Conservation (phyloP, 2,113 vertebrate species). For the Hippotragus niger region DNA sequence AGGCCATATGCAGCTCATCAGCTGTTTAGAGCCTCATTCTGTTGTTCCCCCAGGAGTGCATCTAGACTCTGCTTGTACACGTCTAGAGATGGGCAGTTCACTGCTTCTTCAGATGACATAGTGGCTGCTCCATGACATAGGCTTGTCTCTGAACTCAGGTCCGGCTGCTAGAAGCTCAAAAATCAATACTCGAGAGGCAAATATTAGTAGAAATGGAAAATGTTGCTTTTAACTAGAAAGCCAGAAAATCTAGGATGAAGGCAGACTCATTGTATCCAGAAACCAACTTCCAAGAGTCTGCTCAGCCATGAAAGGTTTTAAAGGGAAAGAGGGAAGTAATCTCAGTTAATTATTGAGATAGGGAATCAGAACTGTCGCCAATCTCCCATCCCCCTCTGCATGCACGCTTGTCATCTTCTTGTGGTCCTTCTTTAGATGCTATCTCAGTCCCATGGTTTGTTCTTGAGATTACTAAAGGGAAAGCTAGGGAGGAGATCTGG, state of each 20-base stretch:
- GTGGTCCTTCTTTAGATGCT: neutral
- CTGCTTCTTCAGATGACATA: neutral
- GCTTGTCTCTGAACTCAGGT: neutral
- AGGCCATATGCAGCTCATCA: neutral
- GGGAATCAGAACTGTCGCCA: neutral
- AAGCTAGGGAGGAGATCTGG: neutral
- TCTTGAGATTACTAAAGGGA: neutral
- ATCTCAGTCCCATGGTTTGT: neutral
- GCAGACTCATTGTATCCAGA: neutral
- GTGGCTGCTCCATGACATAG: neutral
- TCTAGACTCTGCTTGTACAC: neutral
- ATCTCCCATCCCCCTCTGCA: neutral
- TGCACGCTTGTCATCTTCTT: rapidly evolving
- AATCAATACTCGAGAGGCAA: neutral
- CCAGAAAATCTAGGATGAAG: neutral
- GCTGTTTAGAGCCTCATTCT: neutral
- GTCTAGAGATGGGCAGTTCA: neutral
- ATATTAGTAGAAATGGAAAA: neutral
- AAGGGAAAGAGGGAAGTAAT: neutral
- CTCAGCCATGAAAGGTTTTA: neutral
- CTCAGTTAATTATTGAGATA: neutral
- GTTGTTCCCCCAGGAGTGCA: rapidly evolving
- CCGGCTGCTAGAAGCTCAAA: neutral
- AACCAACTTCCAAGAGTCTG: neutral
- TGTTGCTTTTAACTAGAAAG: neutral